Conservation (phyloP, 2,797 vertebrate genomes). For the Miichthys miiuy region DNA sequence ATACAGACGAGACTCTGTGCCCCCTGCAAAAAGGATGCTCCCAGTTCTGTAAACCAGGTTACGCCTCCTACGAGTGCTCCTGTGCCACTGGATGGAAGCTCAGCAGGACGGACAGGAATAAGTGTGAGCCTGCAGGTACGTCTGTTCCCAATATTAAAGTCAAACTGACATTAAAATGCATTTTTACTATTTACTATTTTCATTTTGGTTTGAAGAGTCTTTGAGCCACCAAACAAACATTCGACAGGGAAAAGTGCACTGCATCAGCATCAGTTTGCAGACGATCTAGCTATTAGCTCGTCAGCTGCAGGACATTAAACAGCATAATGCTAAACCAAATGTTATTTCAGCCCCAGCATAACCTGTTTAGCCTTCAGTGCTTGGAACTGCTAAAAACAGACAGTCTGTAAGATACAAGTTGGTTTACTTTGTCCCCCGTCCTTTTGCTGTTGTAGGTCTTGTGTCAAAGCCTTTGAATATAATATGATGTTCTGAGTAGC, state of each 20-base stretch:
- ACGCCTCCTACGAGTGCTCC: constrained; percentile 82
- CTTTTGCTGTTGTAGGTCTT: too few relatives aligned
- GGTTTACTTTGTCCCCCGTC: too few relatives aligned
- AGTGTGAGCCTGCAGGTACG: constrained; percentile 82
- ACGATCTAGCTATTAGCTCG: not conserved
- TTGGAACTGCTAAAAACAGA: not conserved
- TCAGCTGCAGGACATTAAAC: not conserved
- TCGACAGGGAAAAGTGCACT: not conserved
- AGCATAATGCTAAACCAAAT: too few relatives aligned
- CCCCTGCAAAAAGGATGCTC: constrained; percentile 81
- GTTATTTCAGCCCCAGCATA: too few relatives aligned
- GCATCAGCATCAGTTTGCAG: not conserved
- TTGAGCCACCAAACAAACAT: not conserved
- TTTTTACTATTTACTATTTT: not conserved
- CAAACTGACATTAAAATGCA: not conserved
- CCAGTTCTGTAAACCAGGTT: constrained; percentile 88
- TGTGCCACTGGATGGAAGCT: constrained; percentile 84
- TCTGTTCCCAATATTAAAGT: not conserved
- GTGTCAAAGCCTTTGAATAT: not conserved
- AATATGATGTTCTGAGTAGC: not conserved
- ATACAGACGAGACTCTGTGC: constrained; percentile 82
- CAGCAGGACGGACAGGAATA: constrained; percentile 51
- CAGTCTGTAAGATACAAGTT: not conserved
- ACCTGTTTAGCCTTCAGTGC: not conserved
- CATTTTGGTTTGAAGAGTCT: not conserved